Base-by-base conservation (phyloP, 2,113 vertebrate genomes). In the Parus major region DNA sequence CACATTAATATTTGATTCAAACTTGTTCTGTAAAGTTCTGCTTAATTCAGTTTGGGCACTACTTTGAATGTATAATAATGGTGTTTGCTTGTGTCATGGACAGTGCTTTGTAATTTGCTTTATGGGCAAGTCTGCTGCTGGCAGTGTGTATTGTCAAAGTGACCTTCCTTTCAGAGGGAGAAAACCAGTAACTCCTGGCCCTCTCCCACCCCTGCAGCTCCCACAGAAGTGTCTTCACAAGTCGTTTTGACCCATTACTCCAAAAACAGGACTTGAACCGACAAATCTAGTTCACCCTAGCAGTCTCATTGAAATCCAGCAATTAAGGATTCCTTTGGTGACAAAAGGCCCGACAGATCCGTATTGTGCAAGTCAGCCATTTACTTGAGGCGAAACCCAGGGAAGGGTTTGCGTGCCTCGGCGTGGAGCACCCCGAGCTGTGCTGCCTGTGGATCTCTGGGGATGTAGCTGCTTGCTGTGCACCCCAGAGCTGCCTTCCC, bases 1-100 rank as follows among this genome's bases (percentile, higher is more conserved):
- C 27, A 36, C 57, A 33, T 95, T 71, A 93, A 82, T 95, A 76
- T 81, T 96, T 86, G 66, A 92, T 95, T 84, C 70, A 70, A 95
- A 87, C 84, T 95, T 70, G 63, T 75, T 84, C 75, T 88, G 66
- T 91, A 70, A 93, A 96, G 83, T 92, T 90, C 53, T 92, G 47
- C 79, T 91, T 78, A 93, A 96, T 85, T 94, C 80, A 70, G 76
- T 73, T 90, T 88, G 72, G 68, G 47, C 31, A 31, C 72, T 92
- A 41, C 75, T 88, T 92, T 95, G 85, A 92, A 93, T 86, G 25
- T 93, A 15, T 94, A 93, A 91, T 95, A 70, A 71, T 35, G 46
- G 42, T 5, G 16, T 94, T 77, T 3, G 15, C 72, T 96, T 93
- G 80, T 87, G 69, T 66, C 83, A 33, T 3, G 31, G 91, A 35